phyloP scores from a whole-genome alignment of 2,113 vertebrate species.

The Saimiri boliviensis region DNA sequence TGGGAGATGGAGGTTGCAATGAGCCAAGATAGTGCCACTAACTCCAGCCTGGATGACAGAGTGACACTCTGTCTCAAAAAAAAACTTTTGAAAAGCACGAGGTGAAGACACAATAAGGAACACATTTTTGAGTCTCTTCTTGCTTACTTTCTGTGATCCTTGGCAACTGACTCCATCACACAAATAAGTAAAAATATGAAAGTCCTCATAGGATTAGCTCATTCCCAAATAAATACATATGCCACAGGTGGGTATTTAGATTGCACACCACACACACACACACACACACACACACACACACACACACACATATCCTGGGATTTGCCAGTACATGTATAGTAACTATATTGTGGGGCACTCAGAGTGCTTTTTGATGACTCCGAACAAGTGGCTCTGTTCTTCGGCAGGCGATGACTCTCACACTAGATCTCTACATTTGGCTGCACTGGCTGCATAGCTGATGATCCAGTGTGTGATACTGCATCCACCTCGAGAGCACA shows the following conservation, averaged over 20 bases:
- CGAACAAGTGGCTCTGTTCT: not conserved
- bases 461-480: not conserved
- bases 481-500: not conserved
- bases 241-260: not conserved
- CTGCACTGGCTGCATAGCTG: not conserved
- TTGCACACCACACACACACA: fast-evolving
- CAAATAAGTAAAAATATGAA: not conserved
- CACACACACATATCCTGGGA: no score
- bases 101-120: not conserved
- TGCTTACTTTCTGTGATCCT: not conserved
- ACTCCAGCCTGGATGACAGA: no score
- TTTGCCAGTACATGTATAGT: fast-evolving
- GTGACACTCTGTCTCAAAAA: no score
- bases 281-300: no score
- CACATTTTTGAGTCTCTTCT: not conserved
- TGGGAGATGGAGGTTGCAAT: no score
- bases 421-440: not conserved
- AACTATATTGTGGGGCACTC: no score
- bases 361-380: not conserved
- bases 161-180: not conserved
- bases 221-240: fast-evolving
- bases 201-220: fast-evolving
- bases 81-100: not conserved
- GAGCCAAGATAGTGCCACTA: no score
- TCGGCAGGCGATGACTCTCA: not conserved